These are phyloP conservation scores for Semnornis frantzii DNA, from an alignment of 2,113 vertebrate species.

Conservation along the genomic window DNA sequence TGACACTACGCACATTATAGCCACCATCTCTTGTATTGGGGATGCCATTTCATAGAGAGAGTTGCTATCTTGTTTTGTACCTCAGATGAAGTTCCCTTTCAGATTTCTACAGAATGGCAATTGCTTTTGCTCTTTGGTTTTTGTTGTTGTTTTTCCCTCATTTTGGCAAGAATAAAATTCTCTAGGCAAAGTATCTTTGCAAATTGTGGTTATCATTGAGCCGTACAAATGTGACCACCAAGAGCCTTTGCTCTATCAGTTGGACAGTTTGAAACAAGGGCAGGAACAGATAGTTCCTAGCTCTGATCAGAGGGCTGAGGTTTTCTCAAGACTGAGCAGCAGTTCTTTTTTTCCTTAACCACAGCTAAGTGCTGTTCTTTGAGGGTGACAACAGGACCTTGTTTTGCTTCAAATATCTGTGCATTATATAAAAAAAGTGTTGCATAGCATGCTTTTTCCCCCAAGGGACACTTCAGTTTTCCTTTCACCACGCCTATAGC, in stretches of 20 bases:
- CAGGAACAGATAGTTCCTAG: background rate
- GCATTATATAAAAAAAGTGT: background rate
- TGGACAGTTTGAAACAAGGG: background rate
- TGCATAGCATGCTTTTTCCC: background rate
- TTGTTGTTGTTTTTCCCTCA: background rate
- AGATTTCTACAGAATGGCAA: accelerated
- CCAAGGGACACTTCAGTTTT: accelerated
- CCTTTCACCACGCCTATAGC: background rate
- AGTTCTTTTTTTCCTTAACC: background rate
- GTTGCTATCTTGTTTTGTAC: background rate
- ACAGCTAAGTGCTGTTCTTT: too few relatives aligned
- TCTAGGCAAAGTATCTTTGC: background rate
- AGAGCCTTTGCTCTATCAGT: background rate
- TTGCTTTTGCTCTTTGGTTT: background rate
- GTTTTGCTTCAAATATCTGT: background rate
- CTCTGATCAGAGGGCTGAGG: too few relatives aligned
- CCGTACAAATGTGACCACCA: background rate
- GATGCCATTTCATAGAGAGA: background rate
- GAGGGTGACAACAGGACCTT: background rate
- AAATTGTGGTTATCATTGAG: background rate
- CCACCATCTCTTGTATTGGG: accelerated
- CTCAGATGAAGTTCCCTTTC: background rate
- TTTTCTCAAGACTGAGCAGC: background rate
- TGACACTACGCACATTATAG: background rate
- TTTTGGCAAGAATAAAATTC: background rate